A percentile compares a stretch with the other conserved stretches of the same genome.
Conservation (phyloP, 2,888 invertebrate species). For the Eugnorisma glareosa region DNA sequence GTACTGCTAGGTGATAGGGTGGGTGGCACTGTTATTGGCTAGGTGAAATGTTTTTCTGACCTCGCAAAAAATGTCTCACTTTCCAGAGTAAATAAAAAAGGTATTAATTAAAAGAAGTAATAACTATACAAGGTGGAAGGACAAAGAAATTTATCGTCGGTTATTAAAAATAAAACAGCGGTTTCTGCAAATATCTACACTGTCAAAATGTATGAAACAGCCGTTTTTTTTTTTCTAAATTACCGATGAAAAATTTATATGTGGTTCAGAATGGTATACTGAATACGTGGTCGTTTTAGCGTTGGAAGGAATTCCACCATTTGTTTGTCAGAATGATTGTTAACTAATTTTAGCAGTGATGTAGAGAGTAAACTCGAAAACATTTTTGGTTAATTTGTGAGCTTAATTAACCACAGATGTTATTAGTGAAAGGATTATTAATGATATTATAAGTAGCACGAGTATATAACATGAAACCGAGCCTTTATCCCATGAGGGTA, state of each 20-base stretch:
- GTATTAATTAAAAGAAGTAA: neutral
- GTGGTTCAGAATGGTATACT: too few relatives aligned
- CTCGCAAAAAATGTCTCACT: neutral
- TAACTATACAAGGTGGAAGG: too few relatives aligned
- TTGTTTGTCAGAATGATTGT: neutral
- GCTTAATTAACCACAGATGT: neutral
- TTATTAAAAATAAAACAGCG: too few relatives aligned
- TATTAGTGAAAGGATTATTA: neutral
- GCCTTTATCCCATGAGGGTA: neutral
- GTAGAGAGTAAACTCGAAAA: neutral
- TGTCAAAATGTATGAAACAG: too few relatives aligned
- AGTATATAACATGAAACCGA: neutral
- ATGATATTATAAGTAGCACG: neutral
- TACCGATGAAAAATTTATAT: too few relatives aligned
- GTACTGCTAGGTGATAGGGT: constrained; percentile 6
- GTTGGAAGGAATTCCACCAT: too few relatives aligned
- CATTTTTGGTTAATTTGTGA: neutral
- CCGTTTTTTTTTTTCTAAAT: too few relatives aligned
- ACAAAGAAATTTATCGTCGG: too few relatives aligned
- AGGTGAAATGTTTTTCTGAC: neutral
- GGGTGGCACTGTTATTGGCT: neutral
- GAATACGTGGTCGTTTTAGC: too few relatives aligned
- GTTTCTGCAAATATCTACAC: too few relatives aligned
- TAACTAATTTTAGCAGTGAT: neutral
- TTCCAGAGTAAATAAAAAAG: neutral